Base-by-base conservation (phyloP, 2,888 invertebrate genomes). In the Polydrusus tereticollis region DNA sequence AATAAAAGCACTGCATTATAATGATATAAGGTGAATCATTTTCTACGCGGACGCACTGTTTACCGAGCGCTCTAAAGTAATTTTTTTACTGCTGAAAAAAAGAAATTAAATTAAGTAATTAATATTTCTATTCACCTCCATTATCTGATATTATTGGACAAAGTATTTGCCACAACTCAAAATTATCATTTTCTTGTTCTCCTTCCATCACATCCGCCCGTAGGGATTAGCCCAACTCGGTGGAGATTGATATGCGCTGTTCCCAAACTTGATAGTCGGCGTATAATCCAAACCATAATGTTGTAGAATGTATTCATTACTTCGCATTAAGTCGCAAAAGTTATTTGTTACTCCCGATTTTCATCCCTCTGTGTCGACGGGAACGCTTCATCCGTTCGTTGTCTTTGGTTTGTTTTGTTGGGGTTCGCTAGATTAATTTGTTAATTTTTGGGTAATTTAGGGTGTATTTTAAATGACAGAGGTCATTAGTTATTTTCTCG, bases 271-370 rank as follows among this genome's bases (percentile, higher is more conserved):
- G 84, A 85, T 85, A 84, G 84, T 85, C 83, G 84, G 83, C 83
- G 83, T 84, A 85, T 85, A 85, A 85, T 85, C 85, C 83, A 82
- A 83, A 85, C 85, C 85, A 83, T 85, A 85, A 85, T 84, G 83
- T 83, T 84, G 84, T 84, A 83, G 84, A 85, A 85, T 85, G 84
- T 85, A 85, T 85, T 85, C 85, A 85, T 85, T 85, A 85, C 84
- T 85, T 82, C 84, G 79, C 83, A 83, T 84, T 85, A 84, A 83
- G 83, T 83, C 82, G 78, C 80, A 64, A 74, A 76, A 81, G 83
- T 82, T 81, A 84, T 84, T 85, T 84, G 83, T 85, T 82, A 83
- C 79, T 77, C 72, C 58, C 58, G 59, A 69, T 55, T 69, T 62
- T 59, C 60, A 55, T 69, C 69, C 69, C 69, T 69, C 57, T 45